Percentiles rank a stretch among this genome's conserved stretches.
These are phyloP conservation scores for Pangasius krempfi DNA, from an alignment of 2,797 vertebrate genomes.

Conservation along the genomic window DNA sequence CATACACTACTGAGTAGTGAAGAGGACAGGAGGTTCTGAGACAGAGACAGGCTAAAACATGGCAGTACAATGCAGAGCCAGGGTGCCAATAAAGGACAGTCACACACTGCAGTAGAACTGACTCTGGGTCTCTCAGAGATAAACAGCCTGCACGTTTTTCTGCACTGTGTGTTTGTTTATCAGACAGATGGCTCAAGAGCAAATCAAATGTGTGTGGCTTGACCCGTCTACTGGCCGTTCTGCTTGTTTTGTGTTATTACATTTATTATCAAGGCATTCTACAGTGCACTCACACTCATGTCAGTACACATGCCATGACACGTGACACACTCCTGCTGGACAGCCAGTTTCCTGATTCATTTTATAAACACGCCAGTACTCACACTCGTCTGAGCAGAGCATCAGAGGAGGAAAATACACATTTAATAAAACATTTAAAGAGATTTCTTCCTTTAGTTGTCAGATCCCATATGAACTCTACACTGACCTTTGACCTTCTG, in stretches of 20 bases:
- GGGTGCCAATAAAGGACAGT: constrained; percentile 20
- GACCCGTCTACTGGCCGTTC: constrained; percentile 1
- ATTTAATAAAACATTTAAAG: background rate
- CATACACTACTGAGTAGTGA: background rate
- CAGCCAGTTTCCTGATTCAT: background rate
- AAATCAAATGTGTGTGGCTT: background rate
- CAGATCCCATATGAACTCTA: background rate
- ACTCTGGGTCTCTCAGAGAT: background rate
- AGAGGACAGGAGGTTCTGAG: background rate
- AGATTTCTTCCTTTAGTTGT: background rate
- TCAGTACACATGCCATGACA: constrained; percentile 32
- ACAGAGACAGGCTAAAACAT: background rate
- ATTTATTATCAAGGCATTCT: constrained; percentile 42
- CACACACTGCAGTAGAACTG: background rate
- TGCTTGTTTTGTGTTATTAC: constrained; percentile 42
- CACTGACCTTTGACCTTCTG: constrained; percentile 30
- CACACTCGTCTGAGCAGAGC: background rate
- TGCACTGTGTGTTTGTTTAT: constrained; percentile 21
- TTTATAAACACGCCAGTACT: background rate
- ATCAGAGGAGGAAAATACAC: background rate
- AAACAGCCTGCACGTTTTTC: background rate
- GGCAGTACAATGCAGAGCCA: background rate
- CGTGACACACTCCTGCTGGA: constrained; percentile 13
- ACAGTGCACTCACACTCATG: constrained; percentile 29
- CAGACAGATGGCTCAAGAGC: constrained; percentile 19